Evolutionary conservation across 2,113 vertebrate species (phyloP).

Genomic region (Thinocorus orbignyianus): DNA sequence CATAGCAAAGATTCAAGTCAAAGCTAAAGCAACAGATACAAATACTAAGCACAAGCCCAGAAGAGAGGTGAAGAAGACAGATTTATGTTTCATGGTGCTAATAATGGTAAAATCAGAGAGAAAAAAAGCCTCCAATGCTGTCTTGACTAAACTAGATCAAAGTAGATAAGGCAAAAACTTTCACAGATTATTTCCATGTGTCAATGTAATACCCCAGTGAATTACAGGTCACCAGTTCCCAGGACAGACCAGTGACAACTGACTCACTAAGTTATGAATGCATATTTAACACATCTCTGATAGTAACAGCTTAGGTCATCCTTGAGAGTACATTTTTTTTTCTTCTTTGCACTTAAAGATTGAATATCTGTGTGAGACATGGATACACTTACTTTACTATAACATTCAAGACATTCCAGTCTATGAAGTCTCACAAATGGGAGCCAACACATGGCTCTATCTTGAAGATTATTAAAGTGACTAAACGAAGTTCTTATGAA

Average conservation of each 20-base stretch:
- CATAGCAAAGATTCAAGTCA: neutral
- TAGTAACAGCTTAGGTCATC: neutral
- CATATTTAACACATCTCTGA: rapidly evolving
- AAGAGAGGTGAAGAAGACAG: neutral
- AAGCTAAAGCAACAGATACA: neutral
- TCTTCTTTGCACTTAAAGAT: neutral
- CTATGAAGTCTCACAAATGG: neutral
- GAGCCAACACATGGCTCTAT: neutral
- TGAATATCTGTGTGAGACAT: neutral
- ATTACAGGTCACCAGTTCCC: neutral
- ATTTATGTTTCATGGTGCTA: neutral
- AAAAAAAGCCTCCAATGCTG: neutral
- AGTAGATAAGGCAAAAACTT: neutral
- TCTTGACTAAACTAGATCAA: neutral
- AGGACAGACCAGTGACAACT: neutral
- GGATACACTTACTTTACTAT: neutral
- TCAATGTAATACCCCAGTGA: neutral
- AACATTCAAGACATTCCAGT: neutral
- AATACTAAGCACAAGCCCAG: neutral
- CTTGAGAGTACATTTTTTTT: neutral
- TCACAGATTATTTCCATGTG: neutral
- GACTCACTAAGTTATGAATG: neutral
- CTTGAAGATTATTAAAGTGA: neutral
- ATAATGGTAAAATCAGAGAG: neutral
- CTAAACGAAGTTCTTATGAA: neutral